These are phyloP conservation scores for Palythoa grandiflora DNA, from an alignment of 92 coral and sea anemone genomes.

Conservation along the genomic window DNA sequence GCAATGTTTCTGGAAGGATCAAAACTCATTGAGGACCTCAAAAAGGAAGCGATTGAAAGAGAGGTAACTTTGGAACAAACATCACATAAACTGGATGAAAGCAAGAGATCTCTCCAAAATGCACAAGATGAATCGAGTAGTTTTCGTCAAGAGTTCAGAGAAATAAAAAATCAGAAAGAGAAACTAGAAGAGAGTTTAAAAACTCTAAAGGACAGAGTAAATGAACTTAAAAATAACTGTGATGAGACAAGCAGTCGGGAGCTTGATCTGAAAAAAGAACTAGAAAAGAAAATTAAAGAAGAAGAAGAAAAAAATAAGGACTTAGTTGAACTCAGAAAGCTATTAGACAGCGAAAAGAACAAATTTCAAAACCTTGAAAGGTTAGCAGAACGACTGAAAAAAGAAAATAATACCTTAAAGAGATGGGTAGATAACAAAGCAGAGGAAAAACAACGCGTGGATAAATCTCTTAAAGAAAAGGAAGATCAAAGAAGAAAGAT, in stretches of 20 bases:
- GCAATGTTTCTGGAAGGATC: slow-evolving; percentile 38
- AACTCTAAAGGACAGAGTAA: background rate
- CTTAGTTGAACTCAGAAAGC: background rate
- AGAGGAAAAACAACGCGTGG: slow-evolving; percentile 42
- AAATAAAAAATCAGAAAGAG: slow-evolving; percentile 5
- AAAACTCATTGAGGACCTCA: slow-evolving; percentile 32
- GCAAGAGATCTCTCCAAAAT: background rate
- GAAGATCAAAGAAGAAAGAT: slow-evolving; percentile 57
- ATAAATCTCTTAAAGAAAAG: slow-evolving; percentile 42
- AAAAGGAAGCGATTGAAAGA: slow-evolving; percentile 10
- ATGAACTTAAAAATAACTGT: slow-evolving; percentile 1
- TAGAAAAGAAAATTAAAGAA: background rate
- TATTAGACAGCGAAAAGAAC: slow-evolving; percentile 8
- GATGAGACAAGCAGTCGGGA: slow-evolving; percentile 42
- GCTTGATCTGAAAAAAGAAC: slow-evolving; percentile 13
- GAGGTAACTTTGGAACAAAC: background rate
- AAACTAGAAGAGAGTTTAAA: slow-evolving; percentile 9
- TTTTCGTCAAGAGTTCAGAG: background rate
- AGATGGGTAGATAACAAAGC: slow-evolving; percentile 44
- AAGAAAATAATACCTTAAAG: slow-evolving; percentile 39
- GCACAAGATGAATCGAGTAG: slow-evolving; percentile 5
- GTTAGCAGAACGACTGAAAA: slow-evolving; percentile 19
- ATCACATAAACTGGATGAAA: slow-evolving; percentile 8
- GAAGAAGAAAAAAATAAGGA: slow-evolving; percentile 1
- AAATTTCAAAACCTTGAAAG: slow-evolving; percentile 22